Evolutionary conservation across 2,113 vertebrate genomes (phyloP), one percentile per base, ranked within the genome.

Genomic region (Eulemur rufifrons): DNA sequence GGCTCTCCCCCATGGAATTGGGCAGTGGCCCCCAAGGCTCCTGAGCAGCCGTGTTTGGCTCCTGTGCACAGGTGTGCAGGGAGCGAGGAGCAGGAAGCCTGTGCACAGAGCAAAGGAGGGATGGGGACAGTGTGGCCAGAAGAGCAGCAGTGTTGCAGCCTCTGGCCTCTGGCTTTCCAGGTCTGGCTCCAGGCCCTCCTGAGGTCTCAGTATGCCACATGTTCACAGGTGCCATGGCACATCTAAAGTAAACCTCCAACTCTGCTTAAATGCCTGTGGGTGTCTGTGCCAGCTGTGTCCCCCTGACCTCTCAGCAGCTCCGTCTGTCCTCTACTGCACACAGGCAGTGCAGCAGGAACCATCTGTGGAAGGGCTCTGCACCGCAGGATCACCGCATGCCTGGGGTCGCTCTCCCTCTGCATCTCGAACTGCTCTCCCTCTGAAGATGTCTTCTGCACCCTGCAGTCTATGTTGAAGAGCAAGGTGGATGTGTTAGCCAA

Each of bases 91-190:
- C n/a, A 64, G 61, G 37, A 81, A 68, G n/a, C 50, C 4, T 37
- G 54, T 1, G 8, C 23, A 4, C 39, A 1, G 92, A 76, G 11
- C 6, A 2, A 54, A 34, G 32, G 29, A 69, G 34, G 52, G 14
- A 45, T 0, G 8, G 69, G 25, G n/a, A 61, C 17, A 2, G 7
- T 0, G 8, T 3, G 42, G 37, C 8, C 0, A 9, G 34, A 23
- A 0, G 23, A 34, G n/a, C 15, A 61, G 29, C 13, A 45, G 20
- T 1, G 2, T 1, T 7, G 23, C 18, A 45, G 73, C 59, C 45
- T 25, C 54, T 1, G 10, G 42, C 10, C 42, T 29, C 34, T 54
- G 54, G 25, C 59, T 89, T 12, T 23, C 66, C 74, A 76, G 29
- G 50, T 23, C 76, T 25, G 23, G 18, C 42, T 68, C 25, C 20